Evolutionary conservation across 2,888 invertebrate species (phyloP).

Genomic region (Vanessa cardui): DNA sequence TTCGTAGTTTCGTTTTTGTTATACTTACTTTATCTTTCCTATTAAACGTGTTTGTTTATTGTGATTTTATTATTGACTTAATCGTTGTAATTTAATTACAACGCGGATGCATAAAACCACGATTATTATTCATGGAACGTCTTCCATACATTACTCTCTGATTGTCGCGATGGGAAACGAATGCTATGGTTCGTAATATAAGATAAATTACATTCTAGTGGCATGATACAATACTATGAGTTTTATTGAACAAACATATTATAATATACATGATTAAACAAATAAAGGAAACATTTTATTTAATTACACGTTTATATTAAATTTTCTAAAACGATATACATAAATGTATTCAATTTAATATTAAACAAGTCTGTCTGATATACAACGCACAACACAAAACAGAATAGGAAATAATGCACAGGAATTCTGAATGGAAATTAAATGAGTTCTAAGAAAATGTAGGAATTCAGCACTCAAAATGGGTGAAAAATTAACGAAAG

Average conservation of each 20-base stretch:
- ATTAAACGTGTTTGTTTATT: not conserved
- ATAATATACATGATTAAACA: no score
- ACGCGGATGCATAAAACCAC: constrained; percentile 49
- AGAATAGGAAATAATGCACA: no score
- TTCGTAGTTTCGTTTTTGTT: not conserved
- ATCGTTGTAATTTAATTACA: constrained; percentile 52
- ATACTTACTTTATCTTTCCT: not conserved
- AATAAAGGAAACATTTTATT: no score
- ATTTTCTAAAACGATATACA: no score
- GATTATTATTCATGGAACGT: constrained; percentile 51
- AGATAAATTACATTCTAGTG: not conserved
- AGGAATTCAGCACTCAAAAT: no score
- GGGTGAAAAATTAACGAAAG: no score
- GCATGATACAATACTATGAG: not conserved
- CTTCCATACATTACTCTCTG: constrained; percentile 35
- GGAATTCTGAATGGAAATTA: no score
- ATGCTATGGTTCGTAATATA: constrained; percentile 1
- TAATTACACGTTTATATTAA: no score
- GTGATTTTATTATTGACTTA: constrained; percentile 34
- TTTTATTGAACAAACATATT: not conserved
- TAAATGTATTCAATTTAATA: no score
- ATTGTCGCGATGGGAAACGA: constrained; percentile 24
- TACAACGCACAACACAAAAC: no score
- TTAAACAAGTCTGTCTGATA: no score
- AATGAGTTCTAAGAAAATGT: no score